Evolutionary conservation across 92 coral and sea anemone species (phyloP).

Genomic region (Porites rus): DNA sequence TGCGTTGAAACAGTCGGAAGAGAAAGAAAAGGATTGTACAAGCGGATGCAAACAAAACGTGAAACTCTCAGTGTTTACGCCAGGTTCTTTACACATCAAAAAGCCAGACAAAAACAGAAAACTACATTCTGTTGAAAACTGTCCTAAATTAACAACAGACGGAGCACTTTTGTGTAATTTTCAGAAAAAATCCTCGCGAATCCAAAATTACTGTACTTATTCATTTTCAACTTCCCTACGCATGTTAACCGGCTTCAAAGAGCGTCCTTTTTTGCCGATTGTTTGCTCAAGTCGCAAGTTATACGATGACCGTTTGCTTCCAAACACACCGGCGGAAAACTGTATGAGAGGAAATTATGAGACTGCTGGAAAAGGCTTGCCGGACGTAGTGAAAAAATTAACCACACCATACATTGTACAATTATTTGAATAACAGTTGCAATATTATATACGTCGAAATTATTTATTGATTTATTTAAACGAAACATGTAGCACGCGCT

Average conservation of each 20-base stretch:
- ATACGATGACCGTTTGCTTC: conserved; percentile 80
- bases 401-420: conserved; percentile 78
- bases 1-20: conserved; percentile 2
- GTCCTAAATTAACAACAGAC: not conserved
- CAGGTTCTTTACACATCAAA: conserved; percentile 3
- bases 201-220: conserved; percentile 10
- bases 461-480: too few species aligned
- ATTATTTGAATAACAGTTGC: conserved; percentile 65
- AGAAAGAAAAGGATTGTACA: not conserved
- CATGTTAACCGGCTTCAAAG: conserved; percentile 14
- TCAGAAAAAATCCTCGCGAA: not conserved
- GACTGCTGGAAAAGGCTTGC: not conserved
- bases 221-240: conserved; percentile 5
- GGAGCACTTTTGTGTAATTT: not conserved
- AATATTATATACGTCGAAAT: not conserved
- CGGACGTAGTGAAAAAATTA: not conserved
- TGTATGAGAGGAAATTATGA: not conserved
- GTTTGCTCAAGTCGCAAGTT: conserved; percentile 56
- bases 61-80: not conserved
- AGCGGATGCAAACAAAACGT: conserved; percentile 1
- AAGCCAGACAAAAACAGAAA: not conserved
- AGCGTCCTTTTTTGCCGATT: conserved; percentile 36
- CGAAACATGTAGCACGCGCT: too few species aligned
- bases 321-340: conserved; percentile 1
- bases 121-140: not conserved